Base-by-base conservation (phyloP, 2,113 vertebrate species). In the Caranx melampygus region DNA sequence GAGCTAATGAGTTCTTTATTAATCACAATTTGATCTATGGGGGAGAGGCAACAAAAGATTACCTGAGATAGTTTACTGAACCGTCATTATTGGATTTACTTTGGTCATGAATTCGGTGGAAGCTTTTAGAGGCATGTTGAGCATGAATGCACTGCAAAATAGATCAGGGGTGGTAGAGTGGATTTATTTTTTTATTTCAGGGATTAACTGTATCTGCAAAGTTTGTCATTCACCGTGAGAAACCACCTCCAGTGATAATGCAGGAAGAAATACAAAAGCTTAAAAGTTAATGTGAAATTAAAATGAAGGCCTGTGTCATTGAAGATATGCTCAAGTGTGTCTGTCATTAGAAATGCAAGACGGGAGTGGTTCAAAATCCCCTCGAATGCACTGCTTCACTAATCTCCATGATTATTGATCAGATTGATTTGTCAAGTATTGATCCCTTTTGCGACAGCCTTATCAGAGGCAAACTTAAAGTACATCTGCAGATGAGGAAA, bases 381-480 rank as follows among this genome's bases (percentile, higher is more conserved):
- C 66, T 76, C 73, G 40, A n/a, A 55, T 1, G 15, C 78, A 31
- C 83, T 15, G 69, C 40, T 35, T 59, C 26, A 18, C 73, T 91
- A 86, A 92, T 91, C 90, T 89, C 77, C 79, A 72, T 74, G 67
- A 82, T 89, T 86, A 90, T 92, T 64, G 92, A 92, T 87, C 72
- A 16, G 49, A 91, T 91, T 64, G 89, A 93, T 91, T 78, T 33
- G 89, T 75, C 65, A 64, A 78, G 77, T 85, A 92, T 92, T 78
- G 92, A 91, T 88, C 87, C 51, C 33, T 64, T 63, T 82, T 75
- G 79, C 47, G 26, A 52, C 74, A 62, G 74, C 67, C 91, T 93
- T 92, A 91, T 93, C 90, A 77, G 84, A 85, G 78, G 62, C 51
- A 82, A 92, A 90, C 79, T 84, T 66, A 57, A 84, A 91, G 87